A percentile compares a stretch with the other conserved stretches of the same genome.
phyloP scores from a whole-genome alignment of 2,888 invertebrate species.

The Dyspetes luteomarginatus region DNA sequence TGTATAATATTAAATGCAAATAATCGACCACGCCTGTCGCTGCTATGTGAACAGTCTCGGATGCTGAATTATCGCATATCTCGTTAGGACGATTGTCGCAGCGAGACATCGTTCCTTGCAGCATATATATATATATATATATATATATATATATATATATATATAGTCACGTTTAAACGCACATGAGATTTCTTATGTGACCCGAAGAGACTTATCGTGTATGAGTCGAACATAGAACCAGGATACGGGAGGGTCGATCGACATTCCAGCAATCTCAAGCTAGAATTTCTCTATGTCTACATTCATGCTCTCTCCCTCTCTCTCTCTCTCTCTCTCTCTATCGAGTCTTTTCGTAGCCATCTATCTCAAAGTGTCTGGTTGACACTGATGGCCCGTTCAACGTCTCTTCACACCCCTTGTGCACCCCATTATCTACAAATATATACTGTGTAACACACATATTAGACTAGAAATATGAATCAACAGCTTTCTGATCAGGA shows the following conservation, averaged over 20 bases:
- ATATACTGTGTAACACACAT: conserved; percentile 1
- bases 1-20: not conserved
- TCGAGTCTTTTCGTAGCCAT: conserved; percentile 37
- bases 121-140: not conserved
- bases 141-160: not conserved
- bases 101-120: conserved; percentile 28
- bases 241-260: conserved; percentile 60
- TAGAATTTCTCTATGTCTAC: conserved; percentile 47
- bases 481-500: conserved; percentile 29
- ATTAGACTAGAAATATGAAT: not conserved
- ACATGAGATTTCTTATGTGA: conserved; percentile 29
- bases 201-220: conserved; percentile 26
- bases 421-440: conserved; percentile 16
- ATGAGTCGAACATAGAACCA: conserved; percentile 48
- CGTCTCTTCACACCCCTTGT: conserved; percentile 43
- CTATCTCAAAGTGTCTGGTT: conserved; percentile 44
- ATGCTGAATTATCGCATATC: conserved; percentile 52
- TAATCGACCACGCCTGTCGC: conserved; percentile 42
- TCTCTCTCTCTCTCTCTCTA: conserved; percentile 4
- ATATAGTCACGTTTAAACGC: conserved; percentile 10
- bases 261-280: conserved; percentile 53
- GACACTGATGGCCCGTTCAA: conserved; percentile 39
- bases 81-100: conserved; percentile 61
- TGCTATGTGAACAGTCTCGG: not conserved
- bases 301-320: conserved; percentile 19